Base-by-base conservation (phyloP, 2,888 invertebrate species). In the Acanthococcus lagerstroemiae region DNA sequence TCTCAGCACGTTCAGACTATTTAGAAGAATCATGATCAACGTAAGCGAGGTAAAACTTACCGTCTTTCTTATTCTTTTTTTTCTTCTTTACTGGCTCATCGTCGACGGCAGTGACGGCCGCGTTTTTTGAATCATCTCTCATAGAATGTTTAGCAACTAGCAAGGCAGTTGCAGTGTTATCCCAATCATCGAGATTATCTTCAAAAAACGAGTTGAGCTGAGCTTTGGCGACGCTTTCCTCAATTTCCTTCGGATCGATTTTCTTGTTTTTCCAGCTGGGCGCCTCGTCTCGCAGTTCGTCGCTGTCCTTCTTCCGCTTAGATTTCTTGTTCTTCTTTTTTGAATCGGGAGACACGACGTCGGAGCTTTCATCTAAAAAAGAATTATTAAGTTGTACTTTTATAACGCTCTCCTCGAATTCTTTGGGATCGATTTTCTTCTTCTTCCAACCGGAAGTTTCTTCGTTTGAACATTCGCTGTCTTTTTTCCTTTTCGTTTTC, bases 141-240 rank as follows among this genome's bases (percentile, higher is more conserved):
- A 56, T 57, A 66, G 66, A 66, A 66, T 50, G 55, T 57, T 27
- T 27, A 17, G 26, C 57, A 44, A 19, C 37, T 7, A 37, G 17
- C 17, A 12, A 22, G n/a, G 19, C 56, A n/a, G n/a, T n/a, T 24
- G 65, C 21, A 19, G 24, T 17, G n/a, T 9, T 54, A 66, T 66
- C 56, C 66, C 66, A 66, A 56, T 66, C 66, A 66, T 66, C 50
- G 57, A 57, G 66, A 66, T 48, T 66, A 12, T 48, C 57, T 26
- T 50, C 66, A 66, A 66, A 66, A 66, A 66, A 66, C 55, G 66
- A 56, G 27, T 65, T 26, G 25, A 21, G 22, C 12, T 22, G 57
- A 45, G 44, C 37, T 45, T 57, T 26, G 44, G 45, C 57, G 24
- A 25, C 57, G 9, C 19, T 57, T 57, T 57, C 45, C 24, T 57